Evolutionary conservation across 2,113 vertebrate species (phyloP).

Genomic region (Morone chrysops): DNA sequence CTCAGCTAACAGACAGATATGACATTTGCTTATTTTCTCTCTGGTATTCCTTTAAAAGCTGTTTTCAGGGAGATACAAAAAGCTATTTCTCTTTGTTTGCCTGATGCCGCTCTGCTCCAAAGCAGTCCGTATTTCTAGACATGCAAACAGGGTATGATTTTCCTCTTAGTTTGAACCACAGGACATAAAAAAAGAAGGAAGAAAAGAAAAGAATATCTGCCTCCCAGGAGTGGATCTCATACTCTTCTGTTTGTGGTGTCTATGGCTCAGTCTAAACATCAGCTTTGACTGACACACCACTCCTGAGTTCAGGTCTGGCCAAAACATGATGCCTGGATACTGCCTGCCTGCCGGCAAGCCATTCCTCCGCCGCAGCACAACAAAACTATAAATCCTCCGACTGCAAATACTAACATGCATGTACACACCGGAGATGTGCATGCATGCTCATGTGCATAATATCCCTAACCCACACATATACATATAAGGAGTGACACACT

Average conservation of each 20-base stretch:
- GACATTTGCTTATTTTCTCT: not conserved
- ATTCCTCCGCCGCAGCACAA: constrained; percentile 35
- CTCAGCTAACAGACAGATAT: not conserved
- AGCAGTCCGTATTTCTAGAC: not conserved
- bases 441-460: constrained; percentile 25
- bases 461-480: constrained; percentile 11
- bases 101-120: not conserved
- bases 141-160: not conserved
- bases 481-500: constrained; percentile 15
- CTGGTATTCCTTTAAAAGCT: not conserved
- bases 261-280: constrained; percentile 35
- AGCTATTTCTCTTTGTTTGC: not conserved
- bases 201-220: constrained; percentile 3
- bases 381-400: constrained; percentile 52
- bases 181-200: not conserved
- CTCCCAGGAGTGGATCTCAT: constrained; percentile 7
- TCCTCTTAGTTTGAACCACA: not conserved
- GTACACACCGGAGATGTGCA: constrained; percentile 23
- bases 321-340: constrained; percentile 47
- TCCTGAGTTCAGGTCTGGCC: constrained; percentile 47
- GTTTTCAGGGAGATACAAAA: not conserved
- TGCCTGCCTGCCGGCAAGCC: constrained; percentile 27
- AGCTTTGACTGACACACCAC: constrained; percentile 43
- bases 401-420: constrained; percentile 47
- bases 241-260: constrained; percentile 15